Percentiles rank a stretch among this genome's conserved stretches.
Evolutionary conservation across 1,140 invertebrate genomes (phyloP).

Genomic region (Myzus persicae): DNA sequence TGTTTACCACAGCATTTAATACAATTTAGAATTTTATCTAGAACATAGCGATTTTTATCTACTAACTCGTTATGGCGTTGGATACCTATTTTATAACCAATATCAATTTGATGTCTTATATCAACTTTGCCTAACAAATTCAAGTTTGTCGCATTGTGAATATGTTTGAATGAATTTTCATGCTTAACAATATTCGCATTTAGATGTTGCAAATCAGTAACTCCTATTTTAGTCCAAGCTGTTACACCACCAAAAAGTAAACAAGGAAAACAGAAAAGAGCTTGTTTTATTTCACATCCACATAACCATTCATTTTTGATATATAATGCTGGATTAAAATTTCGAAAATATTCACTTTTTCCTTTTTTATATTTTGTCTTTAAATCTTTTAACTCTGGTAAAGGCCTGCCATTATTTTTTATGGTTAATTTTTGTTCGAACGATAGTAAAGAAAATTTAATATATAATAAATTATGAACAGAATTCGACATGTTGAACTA

Average conservation of each 20-base stretch:
- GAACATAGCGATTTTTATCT: conserved; percentile 24
- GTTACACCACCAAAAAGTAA: conserved; percentile 61
- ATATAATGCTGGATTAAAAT: conserved; percentile 13
- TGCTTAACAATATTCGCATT: conserved; percentile 58
- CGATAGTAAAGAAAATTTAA: no score
- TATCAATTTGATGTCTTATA: background rate
- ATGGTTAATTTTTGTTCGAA: conserved; percentile 6
- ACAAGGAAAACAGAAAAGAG: conserved; percentile 61
- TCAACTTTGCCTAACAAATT: background rate
- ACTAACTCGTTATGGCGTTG: conserved; percentile 16
- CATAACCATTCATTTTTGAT: conserved; percentile 59
- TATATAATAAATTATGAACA: no score
- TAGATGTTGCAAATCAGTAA: conserved; percentile 19
- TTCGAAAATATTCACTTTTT: conserved; percentile 19
- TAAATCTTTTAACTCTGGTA: background rate
- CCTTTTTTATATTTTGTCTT: conserved; percentile 18
- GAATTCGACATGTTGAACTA: background rate
- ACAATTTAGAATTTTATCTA: conserved; percentile 63
- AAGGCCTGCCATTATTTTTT: conserved; percentile 3
- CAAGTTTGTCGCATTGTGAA: background rate
- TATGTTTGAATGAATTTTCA: conserved; percentile 52
- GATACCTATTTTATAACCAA: conserved; percentile 39
- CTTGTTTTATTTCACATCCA: conserved; percentile 61
- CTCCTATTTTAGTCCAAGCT: conserved; percentile 59
- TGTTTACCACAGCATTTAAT: conserved; percentile 63